Conservation (phyloP, 2,113 vertebrate species). For the Ctenomys sociabilis region DNA sequence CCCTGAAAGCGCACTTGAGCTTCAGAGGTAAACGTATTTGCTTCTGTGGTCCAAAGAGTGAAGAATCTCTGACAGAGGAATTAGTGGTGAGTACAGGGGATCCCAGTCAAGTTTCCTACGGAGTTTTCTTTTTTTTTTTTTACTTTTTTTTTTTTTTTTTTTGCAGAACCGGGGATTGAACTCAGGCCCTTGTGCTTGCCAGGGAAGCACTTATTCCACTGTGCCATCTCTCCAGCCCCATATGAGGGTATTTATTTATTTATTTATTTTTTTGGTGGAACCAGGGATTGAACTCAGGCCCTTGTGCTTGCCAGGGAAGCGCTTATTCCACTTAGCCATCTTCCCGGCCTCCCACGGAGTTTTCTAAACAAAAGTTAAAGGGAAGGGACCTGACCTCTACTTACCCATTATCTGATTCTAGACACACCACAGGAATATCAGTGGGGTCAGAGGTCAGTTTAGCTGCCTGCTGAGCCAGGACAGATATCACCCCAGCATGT, state of each 20-base stretch:
- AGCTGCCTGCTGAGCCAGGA: conserved; percentile 95
- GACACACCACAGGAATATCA: conserved; percentile 94
- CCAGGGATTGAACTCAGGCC: no score
- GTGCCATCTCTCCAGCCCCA: no score
- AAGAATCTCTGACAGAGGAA: background rate
- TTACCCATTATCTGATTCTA: conserved; percentile 97
- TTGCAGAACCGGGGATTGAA: no score
- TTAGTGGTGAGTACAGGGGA: background rate
- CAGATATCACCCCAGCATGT: conserved; percentile 94
- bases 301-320: no score
- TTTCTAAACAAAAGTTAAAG: conserved; percentile 19
- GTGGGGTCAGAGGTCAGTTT: conserved; percentile 94
- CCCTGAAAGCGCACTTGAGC: background rate
- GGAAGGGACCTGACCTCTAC: conserved; percentile 27
- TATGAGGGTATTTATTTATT: no score
- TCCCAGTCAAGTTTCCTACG: background rate
- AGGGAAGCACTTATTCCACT: no score
- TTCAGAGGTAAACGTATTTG: background rate
- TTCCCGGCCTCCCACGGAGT: no score
- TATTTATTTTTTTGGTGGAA: no score
- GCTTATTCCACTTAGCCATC: no score
- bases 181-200: no score
- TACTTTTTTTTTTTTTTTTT: no score
- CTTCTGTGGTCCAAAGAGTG: background rate
- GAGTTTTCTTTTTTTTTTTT: background rate